Base-by-base conservation (phyloP, 2,113 vertebrate genomes). In the Murina feae region DNA sequence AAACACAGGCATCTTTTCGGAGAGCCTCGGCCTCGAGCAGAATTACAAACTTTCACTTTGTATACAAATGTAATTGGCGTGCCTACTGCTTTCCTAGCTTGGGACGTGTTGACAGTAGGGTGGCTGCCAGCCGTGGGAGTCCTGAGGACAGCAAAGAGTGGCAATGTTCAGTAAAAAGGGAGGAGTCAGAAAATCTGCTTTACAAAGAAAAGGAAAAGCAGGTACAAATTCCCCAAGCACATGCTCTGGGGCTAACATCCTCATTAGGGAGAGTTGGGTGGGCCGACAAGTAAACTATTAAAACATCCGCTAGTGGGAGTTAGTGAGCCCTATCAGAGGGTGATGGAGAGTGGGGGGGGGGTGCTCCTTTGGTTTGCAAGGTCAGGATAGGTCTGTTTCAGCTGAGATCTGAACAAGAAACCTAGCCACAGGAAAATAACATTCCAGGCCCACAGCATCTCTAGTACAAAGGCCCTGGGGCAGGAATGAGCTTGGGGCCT, bases 381-480 rank as follows among this genome's bases (percentile, higher is more conserved):
- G 23, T 76, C 37, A 81, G 51, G 17, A 63, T 88, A 83, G 30
- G 25, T 53, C 28, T 3, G 1, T 21, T 9, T 42, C 37, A 37
- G 35, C 65, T 47, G 49, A 72, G 42, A 58, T 30, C 17, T 30
- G 63, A 75, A 55, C 81, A 44, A 21, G 21, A 88, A 47, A 60
- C 12, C 16, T 65, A 51, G 16, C 23, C 30, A 2, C 6, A 9
- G 30, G 7, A 16, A 89, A 16, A 13, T 18, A 60, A 20, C 21
- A 3, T 49, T 81, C 65, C 25, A 58, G 95, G 83, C 32, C 4
- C 9, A 35, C 0, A 16, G 37, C 37, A 74, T 16, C 55, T 20
- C 86, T n/a, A 28, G 72, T 23, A 47, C 76, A 93, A 90, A 94
- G 86, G 49, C 58, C 94, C 92, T 58, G 72, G 42, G 79, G 51